Conservation (phyloP, 2,113 vertebrate species). For the Pachypanchax playfairii region DNA sequence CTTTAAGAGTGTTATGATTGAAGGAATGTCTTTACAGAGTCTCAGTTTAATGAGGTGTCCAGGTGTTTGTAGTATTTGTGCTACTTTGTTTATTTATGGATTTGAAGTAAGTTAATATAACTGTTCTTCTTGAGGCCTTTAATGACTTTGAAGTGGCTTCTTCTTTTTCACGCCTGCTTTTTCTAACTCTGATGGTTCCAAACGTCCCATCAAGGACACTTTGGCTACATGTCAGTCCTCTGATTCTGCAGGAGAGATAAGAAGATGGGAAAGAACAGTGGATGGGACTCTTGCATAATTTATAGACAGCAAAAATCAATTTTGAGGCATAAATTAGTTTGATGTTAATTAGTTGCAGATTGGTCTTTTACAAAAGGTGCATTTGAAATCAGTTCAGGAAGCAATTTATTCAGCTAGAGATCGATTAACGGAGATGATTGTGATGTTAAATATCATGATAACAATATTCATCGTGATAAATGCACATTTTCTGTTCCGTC, state of each 20-base stretch:
- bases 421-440: background rate
- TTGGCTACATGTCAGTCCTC: conserved; percentile 60
- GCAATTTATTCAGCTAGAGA: conserved; percentile 27
- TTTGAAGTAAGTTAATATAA: conserved; percentile 27
- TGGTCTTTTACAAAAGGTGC: conserved; percentile 64
- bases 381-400: conserved; percentile 60
- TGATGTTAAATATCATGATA: too few species aligned
- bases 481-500: too few species aligned
- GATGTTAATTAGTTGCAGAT: conserved; percentile 75
- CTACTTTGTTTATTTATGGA: too few species aligned
- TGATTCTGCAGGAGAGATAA: conserved; percentile 55
- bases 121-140: conserved; percentile 3
- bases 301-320: conserved; percentile 71
- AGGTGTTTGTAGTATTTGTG: too few species aligned
- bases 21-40: too few species aligned
- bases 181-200: conserved; percentile 41
- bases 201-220: conserved; percentile 67
- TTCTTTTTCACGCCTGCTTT: background rate
- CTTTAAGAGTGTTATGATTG: too few species aligned
- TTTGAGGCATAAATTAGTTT: conserved; percentile 69
- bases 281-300: conserved; percentile 66
- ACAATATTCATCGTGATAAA: too few species aligned
- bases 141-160: conserved; percentile 8
- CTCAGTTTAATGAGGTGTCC: too few species aligned
- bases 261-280: conserved; percentile 27